Evolutionary conservation across 2,113 vertebrate genomes (phyloP).

Genomic region (Chinchilla lanigera): DNA sequence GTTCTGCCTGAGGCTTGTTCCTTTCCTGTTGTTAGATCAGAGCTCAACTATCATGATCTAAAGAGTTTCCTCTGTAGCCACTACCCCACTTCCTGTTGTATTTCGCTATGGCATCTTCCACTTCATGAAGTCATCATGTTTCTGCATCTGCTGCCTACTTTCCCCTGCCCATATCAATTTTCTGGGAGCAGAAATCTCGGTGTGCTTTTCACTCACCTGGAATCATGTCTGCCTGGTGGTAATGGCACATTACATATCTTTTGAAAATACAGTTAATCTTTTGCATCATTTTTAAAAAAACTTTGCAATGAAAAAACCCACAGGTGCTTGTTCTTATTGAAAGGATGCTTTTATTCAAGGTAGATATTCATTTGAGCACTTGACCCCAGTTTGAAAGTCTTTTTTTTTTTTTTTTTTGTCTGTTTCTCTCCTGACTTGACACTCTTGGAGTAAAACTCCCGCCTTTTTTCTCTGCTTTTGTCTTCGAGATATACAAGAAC

Average conservation of each 20-base stretch:
- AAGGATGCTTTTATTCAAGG: not conserved
- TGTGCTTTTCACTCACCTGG: not conserved
- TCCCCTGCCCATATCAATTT: not conserved
- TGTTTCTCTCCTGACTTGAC: not conserved
- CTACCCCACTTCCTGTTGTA: not conserved
- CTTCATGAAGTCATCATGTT: not conserved
- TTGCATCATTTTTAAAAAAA: not conserved
- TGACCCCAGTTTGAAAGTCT: not conserved
- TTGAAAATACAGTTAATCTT: not conserved
- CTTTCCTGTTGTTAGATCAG: not conserved
- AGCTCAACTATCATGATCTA: not conserved
- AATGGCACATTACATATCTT: not conserved
- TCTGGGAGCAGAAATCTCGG: not conserved
- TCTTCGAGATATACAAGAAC: not conserved
- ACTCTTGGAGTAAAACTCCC: not conserved
- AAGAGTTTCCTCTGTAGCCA: not conserved
- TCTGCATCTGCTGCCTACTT: not conserved
- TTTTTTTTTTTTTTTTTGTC: constrained; percentile 1
- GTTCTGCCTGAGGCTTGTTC: not conserved
- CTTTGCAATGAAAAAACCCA: too few relatives aligned
- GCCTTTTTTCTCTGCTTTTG: not conserved
- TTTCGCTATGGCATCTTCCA: not conserved
- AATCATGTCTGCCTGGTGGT: not conserved
- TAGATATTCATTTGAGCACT: not conserved
- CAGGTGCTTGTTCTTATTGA: not conserved